phyloP scores from a whole-genome alignment of 1,140 invertebrate genomes.

The Rhagoletis pomonella region DNA sequence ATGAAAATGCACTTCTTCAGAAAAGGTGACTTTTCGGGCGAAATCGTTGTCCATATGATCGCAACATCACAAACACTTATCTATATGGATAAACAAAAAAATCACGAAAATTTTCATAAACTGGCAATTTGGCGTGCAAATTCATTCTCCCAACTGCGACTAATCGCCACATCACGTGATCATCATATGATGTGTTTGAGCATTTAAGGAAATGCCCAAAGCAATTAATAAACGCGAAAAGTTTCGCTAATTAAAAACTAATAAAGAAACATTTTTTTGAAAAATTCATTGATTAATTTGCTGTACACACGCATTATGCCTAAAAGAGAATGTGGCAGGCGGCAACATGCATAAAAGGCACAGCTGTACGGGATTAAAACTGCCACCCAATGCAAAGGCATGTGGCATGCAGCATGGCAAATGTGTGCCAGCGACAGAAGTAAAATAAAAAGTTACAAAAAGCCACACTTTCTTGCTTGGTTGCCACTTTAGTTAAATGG shows the following conservation, averaged over 20 bases:
- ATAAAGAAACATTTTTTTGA: neutral
- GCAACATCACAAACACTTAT: too few species aligned
- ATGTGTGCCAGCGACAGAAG: neutral
- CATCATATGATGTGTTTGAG: neutral
- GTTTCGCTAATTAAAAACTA: neutral
- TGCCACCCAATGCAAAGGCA: neutral
- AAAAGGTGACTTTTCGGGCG: too few species aligned
- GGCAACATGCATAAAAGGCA: neutral
- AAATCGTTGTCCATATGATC: too few species aligned
- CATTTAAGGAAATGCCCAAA: neutral
- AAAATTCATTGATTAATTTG: slow-evolving; percentile 19
- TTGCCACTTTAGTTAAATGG: slow-evolving; percentile 1
- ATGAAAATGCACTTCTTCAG: too few species aligned
- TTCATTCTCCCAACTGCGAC: too few species aligned
- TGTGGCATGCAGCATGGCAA: neutral
- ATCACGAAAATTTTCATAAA: too few species aligned
- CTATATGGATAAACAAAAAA: too few species aligned
- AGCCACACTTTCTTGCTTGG: slow-evolving; percentile 29
- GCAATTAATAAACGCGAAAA: neutral
- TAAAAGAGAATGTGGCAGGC: neutral
- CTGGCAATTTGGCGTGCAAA: too few species aligned
- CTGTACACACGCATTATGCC: neutral
- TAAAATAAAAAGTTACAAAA: neutral
- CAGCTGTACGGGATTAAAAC: slow-evolving; percentile 13
- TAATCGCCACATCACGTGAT: neutral